A percentile compares a stretch with the other conserved stretches of the same genome.
Conservation (phyloP, 2,888 invertebrate genomes). For the Polyploca ridens region DNA sequence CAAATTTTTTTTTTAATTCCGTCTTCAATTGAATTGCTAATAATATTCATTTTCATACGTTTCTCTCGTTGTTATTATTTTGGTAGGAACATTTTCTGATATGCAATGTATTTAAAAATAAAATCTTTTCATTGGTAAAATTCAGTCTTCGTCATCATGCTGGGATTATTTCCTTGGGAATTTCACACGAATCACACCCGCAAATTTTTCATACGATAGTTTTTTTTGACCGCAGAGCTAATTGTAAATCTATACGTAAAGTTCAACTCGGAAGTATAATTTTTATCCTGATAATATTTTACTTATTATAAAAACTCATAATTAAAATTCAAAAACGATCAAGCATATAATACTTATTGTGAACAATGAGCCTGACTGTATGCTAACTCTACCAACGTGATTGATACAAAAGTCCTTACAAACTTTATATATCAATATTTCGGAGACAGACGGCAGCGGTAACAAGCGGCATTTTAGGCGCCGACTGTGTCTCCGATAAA, state of each 20-base stretch:
- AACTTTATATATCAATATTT: background rate
- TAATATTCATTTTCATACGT: slow-evolving; percentile 4
- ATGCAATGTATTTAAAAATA: no score
- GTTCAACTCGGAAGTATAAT: no score
- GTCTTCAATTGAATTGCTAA: background rate
- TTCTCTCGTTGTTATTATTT: slow-evolving; percentile 1
- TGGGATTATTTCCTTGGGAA: background rate
- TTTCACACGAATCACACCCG: no score
- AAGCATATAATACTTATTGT: background rate
- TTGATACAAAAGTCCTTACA: background rate
- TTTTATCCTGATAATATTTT: no score
- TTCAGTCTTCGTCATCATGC: no score
- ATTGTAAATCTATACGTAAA: no score
- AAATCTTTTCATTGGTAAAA: no score
- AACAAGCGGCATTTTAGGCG: slow-evolving; percentile 3
- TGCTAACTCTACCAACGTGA: background rate
- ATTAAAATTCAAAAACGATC: no score
- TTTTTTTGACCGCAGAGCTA: no score
- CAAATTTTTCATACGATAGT: no score
- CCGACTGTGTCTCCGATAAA: slow-evolving; percentile 12
- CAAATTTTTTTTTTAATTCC: background rate
- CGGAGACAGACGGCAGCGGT: background rate
- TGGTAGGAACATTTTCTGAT: background rate
- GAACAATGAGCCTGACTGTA: background rate
- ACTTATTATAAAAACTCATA: no score